Conservation (phyloP, 2,113 vertebrate species). For the Crocuta crocuta region DNA sequence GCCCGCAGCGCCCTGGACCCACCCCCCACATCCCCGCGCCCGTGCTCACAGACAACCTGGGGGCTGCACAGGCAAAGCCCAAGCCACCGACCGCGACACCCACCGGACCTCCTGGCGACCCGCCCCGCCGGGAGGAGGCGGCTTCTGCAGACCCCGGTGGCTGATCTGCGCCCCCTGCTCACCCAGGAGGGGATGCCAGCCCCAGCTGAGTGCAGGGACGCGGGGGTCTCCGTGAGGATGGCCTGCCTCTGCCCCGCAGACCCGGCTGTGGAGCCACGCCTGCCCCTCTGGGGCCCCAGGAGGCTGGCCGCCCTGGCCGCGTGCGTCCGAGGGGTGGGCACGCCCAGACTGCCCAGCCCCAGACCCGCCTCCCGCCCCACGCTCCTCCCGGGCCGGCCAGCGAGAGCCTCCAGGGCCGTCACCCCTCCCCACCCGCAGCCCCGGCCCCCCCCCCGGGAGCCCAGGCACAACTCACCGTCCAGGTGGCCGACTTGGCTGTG, state of each 20-base stretch:
- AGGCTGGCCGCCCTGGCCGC: not conserved
- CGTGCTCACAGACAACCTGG: fast-evolving
- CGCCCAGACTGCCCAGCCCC: constrained; percentile 37
- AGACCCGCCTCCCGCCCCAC: constrained; percentile 27
- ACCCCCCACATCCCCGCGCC: not conserved
- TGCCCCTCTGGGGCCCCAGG: not conserved
- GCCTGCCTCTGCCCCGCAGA: not conserved
- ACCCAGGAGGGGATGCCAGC: not conserved
- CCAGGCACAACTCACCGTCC: constrained; percentile 94
- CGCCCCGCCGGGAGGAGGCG: not conserved
- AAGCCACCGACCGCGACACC: fast-evolving
- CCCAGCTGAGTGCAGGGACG: fast-evolving
- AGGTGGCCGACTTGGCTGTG: constrained; percentile 99
- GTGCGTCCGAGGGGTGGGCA: not conserved
- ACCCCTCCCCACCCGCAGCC: not conserved
- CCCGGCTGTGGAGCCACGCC: not conserved
- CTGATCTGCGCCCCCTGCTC: not conserved
- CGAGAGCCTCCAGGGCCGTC: too few species aligned
- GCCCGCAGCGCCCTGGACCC: fast-evolving
- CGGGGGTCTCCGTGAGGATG: fast-evolving
- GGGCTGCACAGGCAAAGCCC: not conserved
- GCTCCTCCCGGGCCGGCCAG: constrained; percentile 18
- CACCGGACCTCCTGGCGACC: fast-evolving
- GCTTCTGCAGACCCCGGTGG: fast-evolving
- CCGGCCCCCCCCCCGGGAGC: fast-evolving